A percentile compares a stretch with the other conserved stretches of the same genome.
Evolutionary conservation across 2,113 vertebrate genomes (phyloP).

Genomic region (Labrus mixtus): DNA sequence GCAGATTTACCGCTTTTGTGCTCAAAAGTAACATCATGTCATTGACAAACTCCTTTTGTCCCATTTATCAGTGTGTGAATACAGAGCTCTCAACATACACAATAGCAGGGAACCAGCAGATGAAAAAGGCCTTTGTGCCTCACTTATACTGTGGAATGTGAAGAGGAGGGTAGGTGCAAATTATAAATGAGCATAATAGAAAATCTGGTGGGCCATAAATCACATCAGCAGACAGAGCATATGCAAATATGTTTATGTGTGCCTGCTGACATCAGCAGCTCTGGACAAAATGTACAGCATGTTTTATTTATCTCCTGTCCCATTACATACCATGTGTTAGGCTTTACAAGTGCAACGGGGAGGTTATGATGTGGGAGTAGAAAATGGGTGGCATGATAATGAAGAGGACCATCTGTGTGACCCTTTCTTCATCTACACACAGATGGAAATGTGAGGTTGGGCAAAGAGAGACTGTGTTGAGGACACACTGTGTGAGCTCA

Average conservation of each 20-base stretch:
- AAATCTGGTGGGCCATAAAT: constrained; percentile 64
- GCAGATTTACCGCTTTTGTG: background rate
- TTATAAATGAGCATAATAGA: constrained; percentile 55
- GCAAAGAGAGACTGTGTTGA: background rate
- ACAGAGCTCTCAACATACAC: constrained; percentile 3
- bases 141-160: background rate
- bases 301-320: constrained; percentile 61
- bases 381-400: constrained; percentile 23
- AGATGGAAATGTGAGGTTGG: background rate
- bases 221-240: constrained; percentile 47
- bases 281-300: constrained; percentile 49
- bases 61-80: background rate
- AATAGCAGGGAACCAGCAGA: background rate
- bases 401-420: constrained; percentile 33
- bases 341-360: constrained; percentile 16
- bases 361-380: background rate
- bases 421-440: constrained; percentile 28
- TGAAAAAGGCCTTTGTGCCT: constrained; percentile 20
- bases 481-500: constrained; percentile 16
- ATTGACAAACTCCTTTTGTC: background rate
- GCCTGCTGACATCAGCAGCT: constrained; percentile 69
- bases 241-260: constrained; percentile 67
- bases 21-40: background rate
- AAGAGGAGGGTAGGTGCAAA: constrained; percentile 37
- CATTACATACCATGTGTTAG: constrained; percentile 7